phyloP scores from a whole-genome alignment of 1,140 invertebrate species.

The Orchesella cincta region DNA sequence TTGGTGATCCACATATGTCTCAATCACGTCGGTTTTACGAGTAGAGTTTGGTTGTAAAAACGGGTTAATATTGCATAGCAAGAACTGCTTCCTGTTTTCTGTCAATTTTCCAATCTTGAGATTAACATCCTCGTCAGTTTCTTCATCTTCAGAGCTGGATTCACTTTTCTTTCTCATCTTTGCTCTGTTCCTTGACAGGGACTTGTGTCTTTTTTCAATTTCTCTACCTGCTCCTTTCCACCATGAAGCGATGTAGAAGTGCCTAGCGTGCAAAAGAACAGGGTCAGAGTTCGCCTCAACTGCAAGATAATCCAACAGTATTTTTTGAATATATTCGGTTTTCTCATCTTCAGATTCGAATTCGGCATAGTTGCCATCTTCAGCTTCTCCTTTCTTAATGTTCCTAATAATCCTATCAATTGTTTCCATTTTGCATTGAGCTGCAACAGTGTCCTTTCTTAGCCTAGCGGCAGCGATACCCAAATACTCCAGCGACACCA shows the following conservation, averaged over 20 bases:
- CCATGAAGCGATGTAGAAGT: conserved; percentile 98
- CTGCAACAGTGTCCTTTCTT: conserved; percentile 87
- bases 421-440: conserved; percentile 81
- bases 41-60: conserved; percentile 64
- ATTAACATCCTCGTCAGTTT: conserved; percentile 58
- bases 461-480: conserved; percentile 94
- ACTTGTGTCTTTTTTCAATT: conserved; percentile 64
- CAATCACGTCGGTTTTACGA: conserved; percentile 75
- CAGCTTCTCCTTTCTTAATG: conserved; percentile 80
- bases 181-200: conserved; percentile 42
- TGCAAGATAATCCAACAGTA: conserved; percentile 94
- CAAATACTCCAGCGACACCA: conserved; percentile 95
- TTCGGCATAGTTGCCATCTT: conserved; percentile 63
- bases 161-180: conserved; percentile 56
- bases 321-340: conserved; percentile 84
- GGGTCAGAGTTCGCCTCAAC: conserved; percentile 91
- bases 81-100: conserved; percentile 81
- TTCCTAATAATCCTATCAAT: conserved; percentile 91
- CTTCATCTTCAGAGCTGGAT: conserved; percentile 62
- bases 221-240: conserved; percentile 85
- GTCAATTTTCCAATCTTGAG: conserved; percentile 75
- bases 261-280: conserved; percentile 79
- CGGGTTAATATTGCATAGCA: conserved; percentile 77
- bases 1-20: conserved; percentile 90
- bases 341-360: conserved; percentile 77